Evolutionary conservation across 2,797 vertebrate genomes (phyloP).

Genomic region (Gouania willdenowi): DNA sequence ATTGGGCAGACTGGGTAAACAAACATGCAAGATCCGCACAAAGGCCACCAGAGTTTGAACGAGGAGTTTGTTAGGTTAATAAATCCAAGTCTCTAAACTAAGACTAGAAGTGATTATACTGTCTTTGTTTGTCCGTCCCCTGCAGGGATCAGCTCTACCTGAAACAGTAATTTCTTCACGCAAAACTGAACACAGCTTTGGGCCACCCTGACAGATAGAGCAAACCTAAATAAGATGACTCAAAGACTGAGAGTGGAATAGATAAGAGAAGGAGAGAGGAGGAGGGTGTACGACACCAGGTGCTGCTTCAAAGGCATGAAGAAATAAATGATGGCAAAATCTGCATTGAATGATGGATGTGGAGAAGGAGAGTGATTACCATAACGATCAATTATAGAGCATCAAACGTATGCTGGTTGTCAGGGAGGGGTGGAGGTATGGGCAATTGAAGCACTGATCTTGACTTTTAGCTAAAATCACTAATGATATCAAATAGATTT

Average conservation of each 20-base stretch:
- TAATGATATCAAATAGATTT: slow-evolving; percentile 25
- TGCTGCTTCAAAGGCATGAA: slow-evolving; percentile 54
- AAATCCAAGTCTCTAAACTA: too few relatives aligned
- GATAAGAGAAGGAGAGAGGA: slow-evolving; percentile 21
- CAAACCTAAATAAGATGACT: slow-evolving; percentile 46
- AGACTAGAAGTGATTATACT: too few relatives aligned
- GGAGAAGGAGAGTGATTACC: slow-evolving; percentile 29
- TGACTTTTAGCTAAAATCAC: slow-evolving; percentile 12
- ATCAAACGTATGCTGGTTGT: slow-evolving; percentile 38
- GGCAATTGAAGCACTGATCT: slow-evolving; percentile 9
- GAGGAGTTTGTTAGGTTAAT: too few relatives aligned
- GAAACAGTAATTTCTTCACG: too few relatives aligned
- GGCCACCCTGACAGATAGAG: slow-evolving; percentile 16
- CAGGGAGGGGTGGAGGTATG: neutral
- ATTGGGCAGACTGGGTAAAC: too few relatives aligned
- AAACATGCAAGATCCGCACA: too few relatives aligned
- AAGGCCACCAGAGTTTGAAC: too few relatives aligned
- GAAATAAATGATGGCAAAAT: slow-evolving; percentile 29
- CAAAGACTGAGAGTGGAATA: slow-evolving; percentile 13
- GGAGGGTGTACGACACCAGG: slow-evolving; percentile 34
- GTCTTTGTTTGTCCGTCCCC: too few relatives aligned
- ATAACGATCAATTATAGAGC: slow-evolving; percentile 50
- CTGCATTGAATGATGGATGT: slow-evolving; percentile 21
- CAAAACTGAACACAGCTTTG: too few relatives aligned
- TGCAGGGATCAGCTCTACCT: too few relatives aligned